These are phyloP conservation scores for Dasysyrphus albostriatus DNA, from an alignment of 2,888 invertebrate species.

Conservation along the genomic window DNA sequence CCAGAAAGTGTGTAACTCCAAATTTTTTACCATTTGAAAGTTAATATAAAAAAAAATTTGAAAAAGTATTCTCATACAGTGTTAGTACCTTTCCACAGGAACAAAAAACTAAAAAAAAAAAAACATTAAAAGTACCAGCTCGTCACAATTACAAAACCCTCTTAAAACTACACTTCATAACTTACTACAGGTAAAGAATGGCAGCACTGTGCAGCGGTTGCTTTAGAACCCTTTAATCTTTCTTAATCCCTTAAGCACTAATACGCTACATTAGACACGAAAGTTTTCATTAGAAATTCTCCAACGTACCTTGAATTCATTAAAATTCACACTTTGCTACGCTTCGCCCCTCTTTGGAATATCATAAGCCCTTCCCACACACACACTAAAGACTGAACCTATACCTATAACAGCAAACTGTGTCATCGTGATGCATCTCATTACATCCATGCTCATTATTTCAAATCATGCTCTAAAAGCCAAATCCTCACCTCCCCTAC, in stretches of 20 bases:
- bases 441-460: constrained; percentile 68
- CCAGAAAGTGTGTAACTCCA: no score
- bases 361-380: not conserved
- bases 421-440: constrained; percentile 66
- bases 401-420: constrained; percentile 30
- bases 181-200: not conserved
- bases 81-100: no score
- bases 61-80: no score
- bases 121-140: not conserved
- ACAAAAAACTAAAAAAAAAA: no score
- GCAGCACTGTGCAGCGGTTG: not conserved
- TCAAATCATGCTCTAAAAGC: constrained; percentile 52
- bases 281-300: constrained; percentile 35
- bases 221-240: constrained; percentile 18
- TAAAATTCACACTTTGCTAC: constrained; percentile 52
- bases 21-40: no score
- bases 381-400: not conserved
- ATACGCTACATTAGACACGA: constrained; percentile 56
- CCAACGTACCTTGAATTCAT: constrained; percentile 53
- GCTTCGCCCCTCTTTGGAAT: not conserved
- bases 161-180: not conserved
- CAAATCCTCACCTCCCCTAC: constrained; percentile 23
- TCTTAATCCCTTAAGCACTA: constrained; percentile 36
- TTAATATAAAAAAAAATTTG: no score
- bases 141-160: not conserved